Percentiles rank a stretch among this genome's conserved stretches.
phyloP scores from a whole-genome alignment of 1,140 invertebrate species.

The Phymorhynchus buccinoides region DNA sequence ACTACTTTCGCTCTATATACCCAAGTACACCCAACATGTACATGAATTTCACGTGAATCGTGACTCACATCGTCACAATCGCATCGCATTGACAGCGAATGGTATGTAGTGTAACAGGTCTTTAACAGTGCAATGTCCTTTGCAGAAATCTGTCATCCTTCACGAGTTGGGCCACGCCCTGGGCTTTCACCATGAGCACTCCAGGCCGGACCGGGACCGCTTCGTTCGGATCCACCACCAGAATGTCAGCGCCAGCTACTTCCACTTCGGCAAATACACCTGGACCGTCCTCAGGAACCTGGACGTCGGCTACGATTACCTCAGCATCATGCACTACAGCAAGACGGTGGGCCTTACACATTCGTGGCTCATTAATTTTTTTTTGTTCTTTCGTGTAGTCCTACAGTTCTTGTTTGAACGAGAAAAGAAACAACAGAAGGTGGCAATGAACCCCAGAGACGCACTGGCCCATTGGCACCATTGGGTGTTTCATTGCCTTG shows the following conservation, averaged over 20 bases:
- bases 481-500: too few species aligned
- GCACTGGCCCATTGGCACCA: too few species aligned
- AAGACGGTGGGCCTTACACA: conserved; percentile 42
- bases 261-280: conserved; percentile 97
- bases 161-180: conserved; percentile 73
- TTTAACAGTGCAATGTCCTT: not conserved
- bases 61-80: too few species aligned
- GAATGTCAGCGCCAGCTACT: conserved; percentile 76
- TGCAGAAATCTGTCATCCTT: conserved; percentile 56
- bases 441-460: too few species aligned
- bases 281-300: conserved; percentile 94
- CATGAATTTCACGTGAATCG: too few species aligned
- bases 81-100: too few species aligned
- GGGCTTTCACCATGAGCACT: conserved; percentile 77
- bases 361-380: too few species aligned
- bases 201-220: conserved; percentile 70
- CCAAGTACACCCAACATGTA: too few species aligned
- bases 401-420: not conserved
- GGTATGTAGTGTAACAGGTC: too few species aligned
- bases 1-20: too few species aligned
- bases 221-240: conserved; percentile 64
- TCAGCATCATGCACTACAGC: conserved; percentile 94
- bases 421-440: not conserved
- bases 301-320: conserved; percentile 92
- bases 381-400: not conserved